These are phyloP conservation scores for Lagopus muta DNA, from an alignment of 2,113 vertebrate genomes.

Conservation along the genomic window DNA sequence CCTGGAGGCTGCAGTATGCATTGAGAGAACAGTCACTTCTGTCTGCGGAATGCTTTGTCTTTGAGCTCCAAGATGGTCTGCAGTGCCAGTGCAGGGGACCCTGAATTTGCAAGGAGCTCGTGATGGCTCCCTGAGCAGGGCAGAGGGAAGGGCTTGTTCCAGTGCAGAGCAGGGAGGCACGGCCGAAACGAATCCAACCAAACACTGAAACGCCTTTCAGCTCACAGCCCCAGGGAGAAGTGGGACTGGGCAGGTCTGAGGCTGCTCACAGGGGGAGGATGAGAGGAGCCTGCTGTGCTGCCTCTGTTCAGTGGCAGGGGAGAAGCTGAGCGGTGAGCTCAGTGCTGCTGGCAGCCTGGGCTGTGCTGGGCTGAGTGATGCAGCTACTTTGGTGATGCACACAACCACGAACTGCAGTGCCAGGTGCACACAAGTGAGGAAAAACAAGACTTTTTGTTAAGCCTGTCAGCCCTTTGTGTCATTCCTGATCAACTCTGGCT, in stretches of 20 bases:
- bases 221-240: neutral
- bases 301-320: neutral
- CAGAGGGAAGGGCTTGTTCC: no score
- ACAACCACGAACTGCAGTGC: neutral
- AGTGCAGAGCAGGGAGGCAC: neutral
- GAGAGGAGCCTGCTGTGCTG: neutral
- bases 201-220: fast-evolving
- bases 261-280: neutral
- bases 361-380: neutral
- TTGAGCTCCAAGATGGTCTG: fast-evolving
- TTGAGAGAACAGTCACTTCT: neutral
- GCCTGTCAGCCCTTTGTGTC: neutral
- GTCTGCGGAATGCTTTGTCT: neutral
- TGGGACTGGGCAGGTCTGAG: neutral
- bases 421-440: neutral
- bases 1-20: neutral
- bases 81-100: neutral
- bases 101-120: neutral
- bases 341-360: fast-evolving
- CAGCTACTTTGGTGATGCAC: fast-evolving
- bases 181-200: neutral
- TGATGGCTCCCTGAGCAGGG: neutral
- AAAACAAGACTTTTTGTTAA: neutral
- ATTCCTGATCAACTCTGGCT: neutral
- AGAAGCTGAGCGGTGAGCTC: neutral